Base-by-base conservation (phyloP, 2,113 vertebrate genomes). In the Mesitornis unicolor region DNA sequence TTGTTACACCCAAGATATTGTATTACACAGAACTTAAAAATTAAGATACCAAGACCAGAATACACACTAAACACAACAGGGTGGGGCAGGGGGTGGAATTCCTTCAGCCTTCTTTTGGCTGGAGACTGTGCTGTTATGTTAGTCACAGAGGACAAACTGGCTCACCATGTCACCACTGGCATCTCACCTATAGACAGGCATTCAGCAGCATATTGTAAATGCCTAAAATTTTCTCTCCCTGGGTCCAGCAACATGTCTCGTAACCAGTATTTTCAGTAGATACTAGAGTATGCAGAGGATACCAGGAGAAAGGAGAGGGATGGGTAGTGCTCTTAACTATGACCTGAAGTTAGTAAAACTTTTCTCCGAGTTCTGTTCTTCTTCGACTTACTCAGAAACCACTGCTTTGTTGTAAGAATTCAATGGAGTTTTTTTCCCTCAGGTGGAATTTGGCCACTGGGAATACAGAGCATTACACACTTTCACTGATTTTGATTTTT, bases 41-140 rank as follows among this genome's bases (percentile, higher is more conserved):
- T n/a, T n/a, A n/a, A n/a, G 40, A 64, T 68, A 76, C 18, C 67
- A 63, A 92, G 53, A 79, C 36, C 38, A 43, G 48, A 64, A 63
- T 38, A 28, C 4, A 18, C 10, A 31, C 5, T 43, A 56, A 87
- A 60, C 7, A 11, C 13, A 26, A 50, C 0, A 3, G 22, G 21
- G 13, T 35, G 29, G 38, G 65, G 42, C 0, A 0, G 5, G 36
- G 43, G 14, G 24, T 22, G 42, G 51, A 51, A 79, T 79, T 82
- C 48, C 31, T 45, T 65, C 81, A 74, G 0, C 36, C 50, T 26
- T 53, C 25, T 57, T 87, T 81, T 63, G 47, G n/a, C 16, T 61
- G 50, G n/a, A 77, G 50, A 40, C 15, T 35, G 4, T 42, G 47
- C 51, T 74, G 3, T 78, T n/a, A 5, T 0, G 4, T 80, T 26